These are phyloP conservation scores for Poeciliopsis presidionis DNA, from an alignment of 2,797 vertebrate genomes.

Conservation along the genomic window DNA sequence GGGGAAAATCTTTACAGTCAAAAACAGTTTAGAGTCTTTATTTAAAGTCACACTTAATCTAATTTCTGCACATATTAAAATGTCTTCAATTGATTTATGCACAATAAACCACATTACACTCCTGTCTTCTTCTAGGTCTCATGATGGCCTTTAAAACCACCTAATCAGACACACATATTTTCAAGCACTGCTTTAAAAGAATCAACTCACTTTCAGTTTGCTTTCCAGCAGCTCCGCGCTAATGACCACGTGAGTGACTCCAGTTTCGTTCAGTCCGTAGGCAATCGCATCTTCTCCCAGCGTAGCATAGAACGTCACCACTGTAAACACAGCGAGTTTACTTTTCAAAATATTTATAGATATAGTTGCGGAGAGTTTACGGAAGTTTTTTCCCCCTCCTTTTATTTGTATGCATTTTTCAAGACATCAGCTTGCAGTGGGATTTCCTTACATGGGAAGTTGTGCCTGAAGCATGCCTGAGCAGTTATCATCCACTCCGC, in stretches of 20 bases:
- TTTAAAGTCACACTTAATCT: background rate
- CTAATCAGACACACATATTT: background rate
- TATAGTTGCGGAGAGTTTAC: too few species aligned
- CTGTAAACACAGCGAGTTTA: constrained; percentile 64
- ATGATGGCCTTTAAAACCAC: background rate
- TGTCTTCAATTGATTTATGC: background rate
- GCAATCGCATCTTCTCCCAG: constrained; percentile 94
- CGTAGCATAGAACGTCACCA: constrained; percentile 96
- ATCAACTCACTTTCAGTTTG: constrained; percentile 89
- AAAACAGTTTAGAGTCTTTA: background rate
- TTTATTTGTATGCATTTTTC: background rate
- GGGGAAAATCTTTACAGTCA: background rate
- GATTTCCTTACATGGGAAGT: constrained; percentile 89
- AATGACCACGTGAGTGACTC: constrained; percentile 90
- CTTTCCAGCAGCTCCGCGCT: constrained; percentile 91
- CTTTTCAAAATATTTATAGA: too few species aligned
- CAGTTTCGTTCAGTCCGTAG: constrained; percentile 93
- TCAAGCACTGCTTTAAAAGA: background rate
- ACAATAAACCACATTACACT: background rate
- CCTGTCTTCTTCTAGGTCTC: background rate
- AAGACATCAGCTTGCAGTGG: background rate
- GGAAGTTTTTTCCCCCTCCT: accelerated
- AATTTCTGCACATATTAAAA: background rate
- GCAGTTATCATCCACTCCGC: constrained; percentile 97
- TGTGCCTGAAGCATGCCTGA: constrained; percentile 93